Conservation (phyloP, 2,888 invertebrate genomes). For the Drosophila melanosoma region DNA sequence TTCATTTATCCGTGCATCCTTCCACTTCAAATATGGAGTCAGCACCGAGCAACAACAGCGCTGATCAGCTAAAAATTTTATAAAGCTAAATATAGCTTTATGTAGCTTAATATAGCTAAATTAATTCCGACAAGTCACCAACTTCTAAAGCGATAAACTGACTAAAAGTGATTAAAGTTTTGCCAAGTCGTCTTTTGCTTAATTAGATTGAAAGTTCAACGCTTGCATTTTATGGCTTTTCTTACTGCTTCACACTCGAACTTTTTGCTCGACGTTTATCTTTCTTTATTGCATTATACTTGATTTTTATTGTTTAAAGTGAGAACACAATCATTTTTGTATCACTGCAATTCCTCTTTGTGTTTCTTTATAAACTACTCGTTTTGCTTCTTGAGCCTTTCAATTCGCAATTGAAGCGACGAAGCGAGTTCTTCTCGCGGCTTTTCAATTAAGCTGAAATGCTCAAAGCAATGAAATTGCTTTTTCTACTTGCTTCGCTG, state of each 20-base stretch:
- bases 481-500: neutral
- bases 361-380: neutral
- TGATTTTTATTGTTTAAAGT: neutral
- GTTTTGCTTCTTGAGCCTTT: neutral
- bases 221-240: neutral
- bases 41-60: slow-evolving; percentile 8
- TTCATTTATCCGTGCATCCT: slow-evolving; percentile 59
- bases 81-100: neutral
- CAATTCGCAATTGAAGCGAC: neutral
- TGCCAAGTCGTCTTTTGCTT: neutral
- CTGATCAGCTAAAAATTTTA: slow-evolving; percentile 11
- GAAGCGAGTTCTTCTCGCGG: neutral
- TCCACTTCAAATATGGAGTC: slow-evolving; percentile 40
- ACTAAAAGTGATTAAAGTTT: neutral
- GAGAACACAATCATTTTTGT: neutral
- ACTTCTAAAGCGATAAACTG: neutral
- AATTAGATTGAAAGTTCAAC: neutral
- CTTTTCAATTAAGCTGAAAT: neutral
- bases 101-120: neutral
- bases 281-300: neutral
- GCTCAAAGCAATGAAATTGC: neutral
- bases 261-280: neutral
- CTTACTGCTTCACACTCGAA: neutral
- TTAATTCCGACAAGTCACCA: neutral
- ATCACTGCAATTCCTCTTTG: neutral